Conservation (phyloP, 2,888 invertebrate genomes). For the Harmothoe impar region DNA sequence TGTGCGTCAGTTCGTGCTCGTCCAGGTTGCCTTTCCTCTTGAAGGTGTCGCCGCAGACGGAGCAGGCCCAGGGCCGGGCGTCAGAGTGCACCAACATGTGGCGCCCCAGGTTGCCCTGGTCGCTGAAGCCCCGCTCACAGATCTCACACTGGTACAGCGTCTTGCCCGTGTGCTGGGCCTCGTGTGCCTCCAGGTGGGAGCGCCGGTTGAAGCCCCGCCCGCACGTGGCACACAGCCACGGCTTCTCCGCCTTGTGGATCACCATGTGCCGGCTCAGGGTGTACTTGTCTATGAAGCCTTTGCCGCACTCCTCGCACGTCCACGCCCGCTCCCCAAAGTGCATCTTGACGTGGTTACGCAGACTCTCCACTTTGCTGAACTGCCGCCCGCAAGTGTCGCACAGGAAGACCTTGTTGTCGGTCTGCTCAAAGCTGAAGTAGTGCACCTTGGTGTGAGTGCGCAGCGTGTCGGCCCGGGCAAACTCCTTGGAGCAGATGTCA, state of each 20-base stretch:
- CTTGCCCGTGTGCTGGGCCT: constrained; percentile 48
- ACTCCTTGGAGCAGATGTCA: constrained; percentile 52
- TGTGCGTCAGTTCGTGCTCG: constrained; percentile 48
- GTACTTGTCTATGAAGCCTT: constrained; percentile 31
- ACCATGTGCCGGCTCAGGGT: constrained; percentile 24
- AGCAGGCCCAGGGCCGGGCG: constrained; percentile 35
- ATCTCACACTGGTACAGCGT: constrained; percentile 39
- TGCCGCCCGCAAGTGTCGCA: constrained; percentile 52
- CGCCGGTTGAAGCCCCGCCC: constrained; percentile 35
- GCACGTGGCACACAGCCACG: constrained; percentile 41
- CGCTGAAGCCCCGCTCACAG: constrained; percentile 32
- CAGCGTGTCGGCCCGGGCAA: constrained; percentile 35
- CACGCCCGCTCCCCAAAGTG: constrained; percentile 35
- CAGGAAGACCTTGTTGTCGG: not conserved
- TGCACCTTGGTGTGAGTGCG: constrained; percentile 35
- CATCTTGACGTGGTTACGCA: constrained; percentile 49
- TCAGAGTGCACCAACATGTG: constrained; percentile 50
- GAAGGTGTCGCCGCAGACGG: constrained; percentile 40
- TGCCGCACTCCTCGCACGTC: constrained; percentile 40
- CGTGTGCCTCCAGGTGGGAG: constrained; percentile 29
- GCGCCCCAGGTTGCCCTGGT: constrained; percentile 45
- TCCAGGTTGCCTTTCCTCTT: constrained; percentile 47
- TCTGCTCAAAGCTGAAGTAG: not conserved
- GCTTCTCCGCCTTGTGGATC: constrained; percentile 42
- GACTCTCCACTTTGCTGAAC: not conserved